Percentiles rank a stretch among this genome's conserved stretches.
phyloP scores from a whole-genome alignment of 2,113 vertebrate genomes.

The Poicephalus gulielmi region DNA sequence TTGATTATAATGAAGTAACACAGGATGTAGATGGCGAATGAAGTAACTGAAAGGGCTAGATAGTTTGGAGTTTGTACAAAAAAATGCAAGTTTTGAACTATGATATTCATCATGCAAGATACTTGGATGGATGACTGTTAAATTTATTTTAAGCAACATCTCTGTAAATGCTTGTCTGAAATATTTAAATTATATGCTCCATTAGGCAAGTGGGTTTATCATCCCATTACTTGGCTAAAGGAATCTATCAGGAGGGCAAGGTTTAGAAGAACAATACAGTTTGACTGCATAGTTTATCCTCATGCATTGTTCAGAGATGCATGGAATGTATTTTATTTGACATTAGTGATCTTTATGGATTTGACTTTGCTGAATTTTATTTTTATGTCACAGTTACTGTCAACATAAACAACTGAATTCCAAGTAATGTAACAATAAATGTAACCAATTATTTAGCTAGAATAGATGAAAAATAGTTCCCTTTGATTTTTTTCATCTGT shows the following conservation, averaged over 20 bases:
- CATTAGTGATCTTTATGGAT: background rate
- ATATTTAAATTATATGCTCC: conserved; percentile 18
- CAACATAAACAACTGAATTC: background rate
- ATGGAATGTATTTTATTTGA: background rate
- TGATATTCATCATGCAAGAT: background rate
- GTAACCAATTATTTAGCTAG: background rate
- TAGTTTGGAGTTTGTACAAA: background rate
- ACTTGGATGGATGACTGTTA: background rate
- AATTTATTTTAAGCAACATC: conserved; percentile 19
- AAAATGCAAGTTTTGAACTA: background rate
- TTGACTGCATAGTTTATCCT: background rate
- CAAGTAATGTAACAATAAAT: background rate
- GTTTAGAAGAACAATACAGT: conserved; percentile 15
- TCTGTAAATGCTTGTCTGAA: conserved; percentile 12
- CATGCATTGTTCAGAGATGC: background rate
- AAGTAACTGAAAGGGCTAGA: background rate
- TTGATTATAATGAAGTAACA: background rate
- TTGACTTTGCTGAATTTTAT: background rate
- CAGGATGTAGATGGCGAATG: background rate
- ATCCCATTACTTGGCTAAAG: conserved; percentile 22
- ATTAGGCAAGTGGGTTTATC: conserved; percentile 43
- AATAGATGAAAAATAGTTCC: background rate
- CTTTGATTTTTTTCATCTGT: background rate
- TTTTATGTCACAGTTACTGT: background rate
- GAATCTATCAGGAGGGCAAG: conserved; percentile 13